phyloP scores from a whole-genome alignment of 2,888 invertebrate species.

The Dasypogon diadema region DNA sequence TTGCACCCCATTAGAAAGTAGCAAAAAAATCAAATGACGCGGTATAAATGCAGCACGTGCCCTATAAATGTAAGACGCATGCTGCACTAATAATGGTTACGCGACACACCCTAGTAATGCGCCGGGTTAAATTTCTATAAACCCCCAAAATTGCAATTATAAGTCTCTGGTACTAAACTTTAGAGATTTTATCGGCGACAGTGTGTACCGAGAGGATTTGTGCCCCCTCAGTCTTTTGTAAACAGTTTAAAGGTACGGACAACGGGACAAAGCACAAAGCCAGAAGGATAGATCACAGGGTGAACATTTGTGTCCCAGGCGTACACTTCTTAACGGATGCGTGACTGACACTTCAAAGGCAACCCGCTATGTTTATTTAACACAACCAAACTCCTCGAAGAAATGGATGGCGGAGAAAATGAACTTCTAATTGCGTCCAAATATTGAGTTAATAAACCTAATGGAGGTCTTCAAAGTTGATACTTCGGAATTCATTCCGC shows the following conservation, averaged over 20 bases:
- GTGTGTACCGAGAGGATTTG: constrained; percentile 31
- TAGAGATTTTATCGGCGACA: constrained; percentile 37
- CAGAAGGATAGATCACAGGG: neutral
- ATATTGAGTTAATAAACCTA: constrained; percentile 53
- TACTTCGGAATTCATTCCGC: constrained; percentile 21
- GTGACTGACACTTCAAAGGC: constrained; percentile 52
- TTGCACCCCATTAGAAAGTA: neutral
- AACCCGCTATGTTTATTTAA: constrained; percentile 40
- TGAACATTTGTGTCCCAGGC: constrained; percentile 19
- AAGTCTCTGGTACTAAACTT: constrained; percentile 1
- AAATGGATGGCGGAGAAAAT: constrained; percentile 35
- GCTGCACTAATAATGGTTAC: constrained; percentile 50
- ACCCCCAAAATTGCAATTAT: constrained; percentile 45
- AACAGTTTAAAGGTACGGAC: neutral
- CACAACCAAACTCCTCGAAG: constrained; percentile 23
- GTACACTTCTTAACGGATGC: neutral
- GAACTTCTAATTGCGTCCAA: constrained; percentile 52
- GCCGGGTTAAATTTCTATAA: constrained; percentile 26
- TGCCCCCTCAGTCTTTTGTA: constrained; percentile 24
- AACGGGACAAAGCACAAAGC: neutral
- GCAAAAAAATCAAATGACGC: neutral
- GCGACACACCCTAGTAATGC: constrained; percentile 17
- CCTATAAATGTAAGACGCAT: constrained; percentile 41
- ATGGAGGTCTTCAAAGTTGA: constrained; percentile 52
- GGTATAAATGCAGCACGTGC: constrained; percentile 44